Conservation (phyloP, 1,140 invertebrate genomes). For the Samia ricini region DNA sequence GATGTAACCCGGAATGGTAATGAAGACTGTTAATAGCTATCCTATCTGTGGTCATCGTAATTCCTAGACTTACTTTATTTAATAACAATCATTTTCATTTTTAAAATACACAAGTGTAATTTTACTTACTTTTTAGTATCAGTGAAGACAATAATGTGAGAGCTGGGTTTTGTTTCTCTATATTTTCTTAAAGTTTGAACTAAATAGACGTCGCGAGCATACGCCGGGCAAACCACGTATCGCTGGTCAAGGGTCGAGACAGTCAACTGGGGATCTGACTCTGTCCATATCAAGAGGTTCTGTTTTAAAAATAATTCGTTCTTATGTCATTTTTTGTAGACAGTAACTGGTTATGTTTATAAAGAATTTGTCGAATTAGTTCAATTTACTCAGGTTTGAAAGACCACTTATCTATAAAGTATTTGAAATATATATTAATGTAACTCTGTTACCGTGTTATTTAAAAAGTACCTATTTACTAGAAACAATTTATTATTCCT, state of each 20-base stretch:
- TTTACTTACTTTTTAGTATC: slow-evolving; percentile 93
- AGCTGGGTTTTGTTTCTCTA: slow-evolving; percentile 82
- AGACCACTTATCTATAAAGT: too few species aligned
- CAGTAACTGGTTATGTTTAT: not conserved
- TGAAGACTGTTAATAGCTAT: too few species aligned
- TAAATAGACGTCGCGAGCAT: slow-evolving; percentile 96
- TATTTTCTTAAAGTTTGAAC: slow-evolving; percentile 92
- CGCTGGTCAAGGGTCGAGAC: slow-evolving; percentile 93
- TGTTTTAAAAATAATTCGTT: slow-evolving; percentile 14
- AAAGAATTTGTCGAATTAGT: slow-evolving; percentile 3
- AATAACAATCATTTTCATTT: too few species aligned
- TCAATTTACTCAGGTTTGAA: too few species aligned
- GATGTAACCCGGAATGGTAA: too few species aligned
- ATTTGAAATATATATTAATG: too few species aligned
- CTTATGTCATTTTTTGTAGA: not conserved
- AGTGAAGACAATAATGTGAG: slow-evolving; percentile 95
- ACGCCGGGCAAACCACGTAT: slow-evolving; percentile 92
- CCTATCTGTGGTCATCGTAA: too few species aligned
- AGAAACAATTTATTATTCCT: slow-evolving; percentile 22
- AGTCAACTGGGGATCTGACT: slow-evolving; percentile 84
- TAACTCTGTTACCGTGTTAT: too few species aligned
- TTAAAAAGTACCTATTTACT: not conserved
- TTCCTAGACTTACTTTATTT: too few species aligned
- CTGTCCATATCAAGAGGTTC: slow-evolving; percentile 80
- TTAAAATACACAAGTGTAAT: too few species aligned